Evolutionary conservation across 2,888 invertebrate species (phyloP), one percentile per base, ranked within the genome.

Genomic region (Zelleria hepariella): DNA sequence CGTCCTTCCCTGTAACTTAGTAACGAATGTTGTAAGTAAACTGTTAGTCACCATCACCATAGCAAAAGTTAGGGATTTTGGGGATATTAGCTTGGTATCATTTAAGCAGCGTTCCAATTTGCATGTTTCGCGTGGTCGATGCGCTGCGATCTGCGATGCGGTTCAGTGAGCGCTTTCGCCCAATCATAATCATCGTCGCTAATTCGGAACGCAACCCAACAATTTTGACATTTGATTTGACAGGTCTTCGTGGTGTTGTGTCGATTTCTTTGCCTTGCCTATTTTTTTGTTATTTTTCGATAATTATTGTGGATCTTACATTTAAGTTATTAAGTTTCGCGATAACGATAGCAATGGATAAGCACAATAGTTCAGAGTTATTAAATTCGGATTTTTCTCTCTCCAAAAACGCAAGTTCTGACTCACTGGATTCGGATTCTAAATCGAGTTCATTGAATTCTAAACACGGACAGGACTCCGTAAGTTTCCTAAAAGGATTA

Each of bases 371-470:
- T 76, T 87, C 92, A 2, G 93, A 93, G 71, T 78, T 93, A 64
- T 73, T 93, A 63, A 92, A 90, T 72, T 88, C 92, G 62, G 94
- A 94, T 64, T 91, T 90, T 73, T 91, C 89, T 54, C 80, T 91
- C 68, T 93, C 93, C 8, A 94, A 95, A 86, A 93, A 94, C 83
- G 93, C 94, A 58, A 94, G 94, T 77, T 93, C 94, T 58, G 95
- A 95, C 80, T 95, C 95, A 6, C 87, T 95, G 71, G 93, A 94
- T 77, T 94, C 94, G 0, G 96, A 96, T 77, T 95, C 95, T 52
- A 96, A 95, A 87, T 94, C 95, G 62, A 95, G 94, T 82, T 95
- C 95, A 66, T 90, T 95, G 73, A 95, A 94, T 82, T 94, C 95
- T 52, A 96, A 95, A 90, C 93, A 94, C 80, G 94, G 93, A 68